Evolutionary conservation across 2,113 vertebrate species (phyloP).

Genomic region (Guaruba guarouba): DNA sequence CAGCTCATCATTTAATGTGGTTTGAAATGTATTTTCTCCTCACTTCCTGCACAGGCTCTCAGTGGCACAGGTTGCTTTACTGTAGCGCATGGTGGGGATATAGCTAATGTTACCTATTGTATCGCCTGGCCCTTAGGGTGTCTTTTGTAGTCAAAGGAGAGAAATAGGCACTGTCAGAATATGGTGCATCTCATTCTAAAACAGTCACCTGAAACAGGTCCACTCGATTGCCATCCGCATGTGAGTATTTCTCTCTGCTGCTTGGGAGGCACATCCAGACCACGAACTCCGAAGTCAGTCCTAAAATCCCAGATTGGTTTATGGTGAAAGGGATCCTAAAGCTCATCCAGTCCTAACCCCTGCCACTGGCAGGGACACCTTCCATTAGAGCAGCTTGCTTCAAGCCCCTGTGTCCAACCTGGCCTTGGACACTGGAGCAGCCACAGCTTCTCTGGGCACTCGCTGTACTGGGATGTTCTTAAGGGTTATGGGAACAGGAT

Average conservation of each 20-base stretch:
- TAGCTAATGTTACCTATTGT: background rate
- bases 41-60: background rate
- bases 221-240: background rate
- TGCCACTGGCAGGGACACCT: background rate
- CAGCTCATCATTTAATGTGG: background rate
- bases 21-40: background rate
- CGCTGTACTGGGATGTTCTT: background rate
- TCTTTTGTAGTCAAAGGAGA: background rate
- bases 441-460: background rate
- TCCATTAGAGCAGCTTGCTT: background rate
- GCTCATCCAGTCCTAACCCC: background rate
- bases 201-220: background rate
- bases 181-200: background rate
- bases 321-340: background rate
- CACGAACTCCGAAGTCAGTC: background rate
- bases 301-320: background rate
- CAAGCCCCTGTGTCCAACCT: background rate
- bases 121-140: background rate
- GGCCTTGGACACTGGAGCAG: background rate
- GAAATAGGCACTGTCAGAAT: background rate
- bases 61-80: background rate
- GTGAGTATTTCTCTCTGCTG: background rate
- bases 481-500: background rate
- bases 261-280: background rate
- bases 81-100: background rate